Base-by-base conservation (phyloP, 2,888 invertebrate species). In the Eristalis tenax region DNA sequence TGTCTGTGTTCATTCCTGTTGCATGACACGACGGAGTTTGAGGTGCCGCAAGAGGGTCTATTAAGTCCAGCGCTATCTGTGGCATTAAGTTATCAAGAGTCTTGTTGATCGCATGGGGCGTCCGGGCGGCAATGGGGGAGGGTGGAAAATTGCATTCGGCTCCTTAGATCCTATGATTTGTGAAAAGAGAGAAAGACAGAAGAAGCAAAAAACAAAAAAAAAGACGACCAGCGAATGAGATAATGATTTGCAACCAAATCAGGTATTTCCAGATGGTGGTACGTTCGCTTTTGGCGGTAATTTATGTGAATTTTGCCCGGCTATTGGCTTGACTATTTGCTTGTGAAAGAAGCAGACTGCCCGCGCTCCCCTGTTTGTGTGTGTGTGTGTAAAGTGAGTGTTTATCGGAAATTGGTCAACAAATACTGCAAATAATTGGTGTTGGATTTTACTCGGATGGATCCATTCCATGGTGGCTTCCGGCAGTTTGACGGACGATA, bases 71-170 rank as follows among this genome's bases (percentile, higher is more conserved):
- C 26, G 63, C 73, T 74, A 65, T 50, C 26, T 82, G 64, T 68
- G 73, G 66, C 82, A 86, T 86, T 86, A 82, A 86, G 86, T 57
- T 82, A 86, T 86, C 86, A 86, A 86, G 40, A 40, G 43, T 18
- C 59, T 23, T 68, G 64, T 18, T 28, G 65, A 18, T 71, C 28
- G 22, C 40, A 28, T 5, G 28, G 28, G 4, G n/a, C n/a, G n/a
- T n/a, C n/a, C 57, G 4, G n/a, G 32, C 1, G 4, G 18, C 57
- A 18, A n/a, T 32, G 59, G 22, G 22, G 50, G 50, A 43, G 63
- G 71, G 18, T 18, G 50, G 28, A 71, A 86, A 86, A 81, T 78
- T 82, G 75, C 63, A 70, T 82, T 86, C 86, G 82, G 86, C 86
- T 86, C 70, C 32, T 86, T 82, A 82, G 86, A 86, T 86, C 50